A percentile compares a stretch with the other conserved stretches of the same genome.
These are phyloP conservation scores for mouse (Mus musculus) DNA, from an alignment of 2,113 vertebrate species.

Conservation along the genomic window GRCm39 chr3:84174501-84175000, in stretches of 20 bases:
- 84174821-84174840: not conserved
- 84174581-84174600: not conserved
- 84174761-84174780: not conserved
- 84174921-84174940: too few species aligned
- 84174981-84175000: too few species aligned
- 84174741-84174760: not conserved
- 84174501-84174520: not conserved
- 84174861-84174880: not conserved
- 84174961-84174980: too few species aligned
- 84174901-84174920: too few species aligned
- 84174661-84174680: not conserved
- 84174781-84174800: not conserved
- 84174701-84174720: not conserved
- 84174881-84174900: not conserved
- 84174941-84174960: too few species aligned
- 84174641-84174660: not conserved
- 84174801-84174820: not conserved
- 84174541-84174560: not conserved
- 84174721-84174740: not conserved
- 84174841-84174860: not conserved
- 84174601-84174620: not conserved
- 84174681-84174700: not conserved
- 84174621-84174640: not conserved
- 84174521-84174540: not conserved
- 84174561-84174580: not conserved